These are phyloP conservation scores for Macrochelys suwanniensis DNA, from an alignment of 2,797 vertebrate species.

Conservation along the genomic window DNA sequence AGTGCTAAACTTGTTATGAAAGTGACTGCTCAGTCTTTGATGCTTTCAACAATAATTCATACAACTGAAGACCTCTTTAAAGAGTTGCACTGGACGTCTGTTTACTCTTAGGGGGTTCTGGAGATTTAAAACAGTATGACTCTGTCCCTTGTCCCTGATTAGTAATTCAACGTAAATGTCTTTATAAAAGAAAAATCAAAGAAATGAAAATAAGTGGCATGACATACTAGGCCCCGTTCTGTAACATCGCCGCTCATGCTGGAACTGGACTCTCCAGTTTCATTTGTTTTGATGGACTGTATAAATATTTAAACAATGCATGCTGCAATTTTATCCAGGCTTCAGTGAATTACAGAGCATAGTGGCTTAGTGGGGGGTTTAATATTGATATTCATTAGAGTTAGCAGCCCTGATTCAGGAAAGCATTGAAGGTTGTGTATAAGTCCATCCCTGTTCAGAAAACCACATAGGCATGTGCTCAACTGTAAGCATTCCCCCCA, in stretches of 20 bases:
- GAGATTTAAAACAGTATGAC: slow-evolving; percentile 74
- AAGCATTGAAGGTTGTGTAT: neutral
- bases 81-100: slow-evolving; percentile 64
- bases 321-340: slow-evolving; percentile 70
- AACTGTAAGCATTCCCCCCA: neutral
- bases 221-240: slow-evolving; percentile 66
- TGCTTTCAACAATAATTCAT: slow-evolving; percentile 52
- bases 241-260: slow-evolving; percentile 64
- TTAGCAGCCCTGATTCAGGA: slow-evolving; percentile 65
- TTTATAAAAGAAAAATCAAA: slow-evolving; percentile 69
- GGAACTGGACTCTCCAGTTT: slow-evolving; percentile 75
- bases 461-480: neutral
- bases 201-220: slow-evolving; percentile 75
- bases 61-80: slow-evolving; percentile 45
- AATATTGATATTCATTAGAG: slow-evolving; percentile 54
- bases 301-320: slow-evolving; percentile 78
- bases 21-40: slow-evolving; percentile 27
- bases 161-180: slow-evolving; percentile 68
- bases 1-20: slow-evolving; percentile 18
- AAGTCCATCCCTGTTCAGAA: neutral
- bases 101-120: slow-evolving; percentile 61
- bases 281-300: slow-evolving; percentile 77
- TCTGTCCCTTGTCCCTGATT: slow-evolving; percentile 69
- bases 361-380: slow-evolving; percentile 61
- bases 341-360: slow-evolving; percentile 59